These are phyloP conservation scores for Teleogryllus oceanicus DNA, from an alignment of 2,888 invertebrate species.

Conservation along the genomic window DNA sequence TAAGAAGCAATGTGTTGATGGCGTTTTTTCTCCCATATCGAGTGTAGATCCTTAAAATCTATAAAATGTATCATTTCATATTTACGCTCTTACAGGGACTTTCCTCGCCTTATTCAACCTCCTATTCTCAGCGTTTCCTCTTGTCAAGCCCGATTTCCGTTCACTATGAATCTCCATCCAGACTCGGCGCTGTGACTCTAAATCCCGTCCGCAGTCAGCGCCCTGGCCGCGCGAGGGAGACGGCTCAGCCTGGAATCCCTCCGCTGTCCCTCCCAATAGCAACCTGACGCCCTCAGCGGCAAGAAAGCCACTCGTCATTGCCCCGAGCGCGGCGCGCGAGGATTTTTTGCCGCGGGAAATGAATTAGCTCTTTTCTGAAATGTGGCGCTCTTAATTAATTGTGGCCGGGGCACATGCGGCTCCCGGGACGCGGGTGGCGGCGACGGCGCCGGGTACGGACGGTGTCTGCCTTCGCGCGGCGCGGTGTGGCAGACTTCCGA, in stretches of 20 bases:
- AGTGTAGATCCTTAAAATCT: too few relatives aligned
- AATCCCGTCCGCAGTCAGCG: too few relatives aligned
- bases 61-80: too few relatives aligned
- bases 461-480: background rate
- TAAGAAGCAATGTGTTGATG: too few relatives aligned
- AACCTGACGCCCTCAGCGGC: background rate
- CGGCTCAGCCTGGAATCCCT: background rate
- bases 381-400: constrained; percentile 18
- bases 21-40: too few relatives aligned
- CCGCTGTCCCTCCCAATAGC: background rate
- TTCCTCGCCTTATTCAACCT: too few relatives aligned
- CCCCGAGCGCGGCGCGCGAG: background rate
- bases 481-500: background rate
- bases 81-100: too few relatives aligned
- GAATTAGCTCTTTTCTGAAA: constrained; percentile 18
- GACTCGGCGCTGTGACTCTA: too few relatives aligned
- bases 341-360: background rate
- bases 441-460: background rate
- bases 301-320: constrained; percentile 7
- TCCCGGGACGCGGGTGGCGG: background rate
- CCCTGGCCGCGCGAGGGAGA: background rate
- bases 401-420: background rate
- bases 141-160: too few relatives aligned
- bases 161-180: too few relatives aligned
- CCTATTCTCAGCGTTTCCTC: too few relatives aligned